Evolutionary conservation across 2,888 invertebrate genomes (phyloP).

Genomic region (Ennomos quercinarius): DNA sequence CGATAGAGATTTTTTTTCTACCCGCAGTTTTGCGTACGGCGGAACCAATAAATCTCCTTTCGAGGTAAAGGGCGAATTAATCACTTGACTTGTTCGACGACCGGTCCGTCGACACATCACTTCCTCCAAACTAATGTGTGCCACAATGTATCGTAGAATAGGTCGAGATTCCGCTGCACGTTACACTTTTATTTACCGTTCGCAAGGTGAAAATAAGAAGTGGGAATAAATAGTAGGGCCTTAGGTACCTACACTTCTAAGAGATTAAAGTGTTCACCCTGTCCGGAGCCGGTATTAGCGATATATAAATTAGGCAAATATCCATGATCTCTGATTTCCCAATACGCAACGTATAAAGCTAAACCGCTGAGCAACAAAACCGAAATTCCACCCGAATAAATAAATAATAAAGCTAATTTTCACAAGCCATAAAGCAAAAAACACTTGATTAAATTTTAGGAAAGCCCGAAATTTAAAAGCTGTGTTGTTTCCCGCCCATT

Average conservation of each 20-base stretch:
- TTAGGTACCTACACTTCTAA: slow-evolving; percentile 72
- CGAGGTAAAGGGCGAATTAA: slow-evolving; percentile 84
- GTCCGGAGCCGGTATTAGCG: slow-evolving; percentile 56
- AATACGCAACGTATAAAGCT: slow-evolving; percentile 37
- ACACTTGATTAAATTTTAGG: slow-evolving; percentile 72
- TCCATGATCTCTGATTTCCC: slow-evolving; percentile 56
- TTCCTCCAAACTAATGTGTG: slow-evolving; percentile 52
- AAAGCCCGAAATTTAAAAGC: slow-evolving; percentile 74
- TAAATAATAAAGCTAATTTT: slow-evolving; percentile 61
- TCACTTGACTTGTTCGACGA: slow-evolving; percentile 76
- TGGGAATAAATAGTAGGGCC: slow-evolving; percentile 79
- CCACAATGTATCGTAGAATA: slow-evolving; percentile 48
- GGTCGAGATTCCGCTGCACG: slow-evolving; percentile 54
- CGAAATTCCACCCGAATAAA: slow-evolving; percentile 39
- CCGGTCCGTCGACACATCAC: slow-evolving; percentile 62
- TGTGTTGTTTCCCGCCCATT: slow-evolving; percentile 76
- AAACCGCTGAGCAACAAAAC: slow-evolving; percentile 32
- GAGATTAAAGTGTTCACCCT: slow-evolving; percentile 79
- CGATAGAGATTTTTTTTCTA: slow-evolving; percentile 85
- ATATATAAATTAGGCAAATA: slow-evolving; percentile 74
- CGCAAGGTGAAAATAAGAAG: slow-evolving; percentile 82
- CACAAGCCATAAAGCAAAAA: slow-evolving; percentile 64
- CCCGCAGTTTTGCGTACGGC: slow-evolving; percentile 84
- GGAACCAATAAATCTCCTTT: slow-evolving; percentile 84
- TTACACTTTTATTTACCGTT: slow-evolving; percentile 68